These are phyloP conservation scores for Danaus chrysippus DNA, from an alignment of 2,888 invertebrate genomes.

Conservation along the genomic window DNA sequence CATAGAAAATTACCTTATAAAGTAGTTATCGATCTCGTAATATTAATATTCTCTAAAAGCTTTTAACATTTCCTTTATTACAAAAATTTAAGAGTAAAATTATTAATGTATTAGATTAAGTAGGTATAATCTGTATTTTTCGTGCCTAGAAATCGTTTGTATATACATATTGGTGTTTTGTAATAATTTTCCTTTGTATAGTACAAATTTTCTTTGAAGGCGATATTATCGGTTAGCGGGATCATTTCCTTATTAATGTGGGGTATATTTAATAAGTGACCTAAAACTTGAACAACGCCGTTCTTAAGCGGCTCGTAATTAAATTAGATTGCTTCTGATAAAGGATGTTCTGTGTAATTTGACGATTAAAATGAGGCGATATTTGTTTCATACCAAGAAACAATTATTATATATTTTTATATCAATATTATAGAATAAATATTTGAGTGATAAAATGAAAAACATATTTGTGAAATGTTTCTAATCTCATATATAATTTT, in stretches of 20 bases:
- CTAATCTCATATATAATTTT: background rate
- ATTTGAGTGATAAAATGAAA: background rate
- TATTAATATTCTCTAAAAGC: too few species aligned
- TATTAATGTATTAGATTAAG: too few species aligned
- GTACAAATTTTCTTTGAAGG: background rate
- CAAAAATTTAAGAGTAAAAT: too few species aligned
- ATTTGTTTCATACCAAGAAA: background rate
- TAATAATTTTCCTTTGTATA: background rate
- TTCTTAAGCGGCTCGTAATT: conserved; percentile 8
- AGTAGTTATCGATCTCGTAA: too few species aligned
- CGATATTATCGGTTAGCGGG: conserved; percentile 1
- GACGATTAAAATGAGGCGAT: conserved; percentile 7
- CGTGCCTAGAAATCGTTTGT: background rate
- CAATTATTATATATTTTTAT: too few species aligned
- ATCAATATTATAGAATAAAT: background rate
- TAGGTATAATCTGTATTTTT: background rate
- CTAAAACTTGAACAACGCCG: conserved; percentile 1
- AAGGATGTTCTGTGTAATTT: conserved; percentile 8
- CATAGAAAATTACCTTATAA: too few species aligned
- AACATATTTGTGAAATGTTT: background rate
- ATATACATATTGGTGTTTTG: background rate
- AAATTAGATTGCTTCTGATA: conserved; percentile 12
- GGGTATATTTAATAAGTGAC: background rate
- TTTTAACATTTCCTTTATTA: too few species aligned
- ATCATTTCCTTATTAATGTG: conserved; percentile 4